Base-by-base conservation (phyloP, 2,797 vertebrate species). In the Eulemur mongoz region DNA sequence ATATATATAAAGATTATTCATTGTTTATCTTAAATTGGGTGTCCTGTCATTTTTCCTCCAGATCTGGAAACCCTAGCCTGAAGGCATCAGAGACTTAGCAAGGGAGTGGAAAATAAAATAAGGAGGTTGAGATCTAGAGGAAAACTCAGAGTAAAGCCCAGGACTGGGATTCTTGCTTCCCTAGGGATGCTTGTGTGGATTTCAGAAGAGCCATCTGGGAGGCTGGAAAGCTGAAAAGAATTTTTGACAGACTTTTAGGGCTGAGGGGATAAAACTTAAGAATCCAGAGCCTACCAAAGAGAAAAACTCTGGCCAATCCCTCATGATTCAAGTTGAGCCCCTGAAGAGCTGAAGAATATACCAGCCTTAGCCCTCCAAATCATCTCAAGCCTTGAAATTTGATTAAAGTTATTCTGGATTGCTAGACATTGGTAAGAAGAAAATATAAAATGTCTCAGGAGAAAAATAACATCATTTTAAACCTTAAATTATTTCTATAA, bases 71-170 rank as follows among this genome's bases (percentile, higher is more conserved):
- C 38, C 10, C 27, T 91, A 63, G 52, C 67, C 83, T 30, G 20
- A 85, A 63, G 79, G 35, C 38, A 91, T 80, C 65, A n/a, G 59
- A 85, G 67, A 69, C 32, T 32, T 83, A 61, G 43, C 7, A 72
- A 91, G 48, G 11, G 25, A 75, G 40, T 25, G 32, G 17, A 67
- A 93, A 91, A 79, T 86, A 79, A 92, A 81, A 85, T 78, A 95
- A 17, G 38, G 54, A 94, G 69, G 89, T 90, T n/a, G 78, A 87
- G 72, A 80, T 91, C 11, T 35, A 50, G 12, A 84, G 69, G 90
- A 76, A 52, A 25, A 90, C 76, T 38, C 35, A 73, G 40, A 95
- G 38, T 52, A 45, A 25, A 78, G n/a, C 15, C 45, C 32, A 83
- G n/a, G 27, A 72, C 65, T 94, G 67, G 22, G 69, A 12, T 35